These are phyloP conservation scores for Sternotherus odoratus DNA, from an alignment of 2,797 vertebrate genomes.

Conservation along the genomic window DNA sequence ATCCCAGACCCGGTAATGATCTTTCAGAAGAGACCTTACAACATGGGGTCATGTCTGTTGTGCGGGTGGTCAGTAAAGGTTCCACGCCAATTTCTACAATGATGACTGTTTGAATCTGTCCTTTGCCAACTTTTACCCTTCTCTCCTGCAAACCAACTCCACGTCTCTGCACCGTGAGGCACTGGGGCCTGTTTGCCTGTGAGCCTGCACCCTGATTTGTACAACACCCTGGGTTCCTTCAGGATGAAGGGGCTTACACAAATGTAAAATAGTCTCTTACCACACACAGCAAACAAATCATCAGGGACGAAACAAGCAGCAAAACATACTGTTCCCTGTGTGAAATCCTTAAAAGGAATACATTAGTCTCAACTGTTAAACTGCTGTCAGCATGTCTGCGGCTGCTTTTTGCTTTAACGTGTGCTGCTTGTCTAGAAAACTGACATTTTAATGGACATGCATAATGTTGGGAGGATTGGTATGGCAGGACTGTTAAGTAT, in stretches of 20 bases:
- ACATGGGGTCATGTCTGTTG: not conserved
- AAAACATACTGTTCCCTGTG: not conserved
- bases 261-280: not conserved
- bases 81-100: not conserved
- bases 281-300: not conserved
- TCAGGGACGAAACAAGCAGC: not conserved
- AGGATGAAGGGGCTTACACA: not conserved
- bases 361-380: not conserved
- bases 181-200: not conserved
- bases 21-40: not conserved
- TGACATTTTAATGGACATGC: not conserved
- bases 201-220: no score
- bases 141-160: not conserved
- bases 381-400: not conserved
- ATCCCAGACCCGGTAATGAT: not conserved
- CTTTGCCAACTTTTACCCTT: rapidly evolving
- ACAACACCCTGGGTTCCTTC: not conserved
- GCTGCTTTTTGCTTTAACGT: not conserved
- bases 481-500: not conserved
- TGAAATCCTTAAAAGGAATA: not conserved
- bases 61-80: not conserved
- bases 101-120: not conserved
- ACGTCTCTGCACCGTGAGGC: not conserved
- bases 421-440: not conserved
- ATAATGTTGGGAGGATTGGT: not conserved